phyloP scores from a whole-genome alignment of 2,113 vertebrate species.

The Montifringilla adamsi region DNA sequence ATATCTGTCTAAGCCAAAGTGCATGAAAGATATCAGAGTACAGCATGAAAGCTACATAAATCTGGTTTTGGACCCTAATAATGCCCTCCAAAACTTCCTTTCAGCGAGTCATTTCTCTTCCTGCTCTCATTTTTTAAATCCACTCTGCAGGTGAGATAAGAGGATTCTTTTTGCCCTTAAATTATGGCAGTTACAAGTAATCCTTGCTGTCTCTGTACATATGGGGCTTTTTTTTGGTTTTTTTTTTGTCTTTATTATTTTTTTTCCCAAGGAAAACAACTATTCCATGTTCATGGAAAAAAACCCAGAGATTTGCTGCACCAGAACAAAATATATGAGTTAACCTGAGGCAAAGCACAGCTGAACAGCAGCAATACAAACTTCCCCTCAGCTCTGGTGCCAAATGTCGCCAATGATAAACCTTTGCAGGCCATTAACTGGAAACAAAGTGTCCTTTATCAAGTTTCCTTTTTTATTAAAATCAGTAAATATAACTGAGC shows the following conservation, averaged over 20 bases:
- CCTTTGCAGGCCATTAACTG: neutral
- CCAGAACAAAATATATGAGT: neutral
- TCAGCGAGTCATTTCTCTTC: slow-evolving; percentile 10
- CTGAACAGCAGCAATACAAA: neutral
- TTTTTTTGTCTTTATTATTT: neutral
- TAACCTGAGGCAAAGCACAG: slow-evolving; percentile 10
- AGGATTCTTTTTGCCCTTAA: slow-evolving; percentile 14
- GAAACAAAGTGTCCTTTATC: neutral
- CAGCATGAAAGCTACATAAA: neutral
- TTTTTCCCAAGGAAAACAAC: neutral
- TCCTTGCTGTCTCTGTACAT: neutral
- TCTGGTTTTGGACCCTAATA: neutral
- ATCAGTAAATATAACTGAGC: neutral
- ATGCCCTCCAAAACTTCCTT: neutral
- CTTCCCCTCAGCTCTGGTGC: neutral
- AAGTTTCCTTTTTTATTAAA: slow-evolving; percentile 7
- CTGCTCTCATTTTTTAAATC: slow-evolving; percentile 24
- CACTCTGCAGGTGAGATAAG: slow-evolving; percentile 26
- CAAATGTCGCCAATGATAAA: neutral
- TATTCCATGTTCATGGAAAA: neutral
- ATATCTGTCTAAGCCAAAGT: neutral
- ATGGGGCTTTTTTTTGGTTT: neutral
- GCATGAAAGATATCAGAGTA: neutral
- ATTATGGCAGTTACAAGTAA: slow-evolving; percentile 17
- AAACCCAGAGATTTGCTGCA: neutral